A percentile compares a stretch with the other conserved stretches of the same genome.
These are phyloP conservation scores for Zaprionus capensis DNA, from an alignment of 1,140 invertebrate species.

Conservation along the genomic window DNA sequence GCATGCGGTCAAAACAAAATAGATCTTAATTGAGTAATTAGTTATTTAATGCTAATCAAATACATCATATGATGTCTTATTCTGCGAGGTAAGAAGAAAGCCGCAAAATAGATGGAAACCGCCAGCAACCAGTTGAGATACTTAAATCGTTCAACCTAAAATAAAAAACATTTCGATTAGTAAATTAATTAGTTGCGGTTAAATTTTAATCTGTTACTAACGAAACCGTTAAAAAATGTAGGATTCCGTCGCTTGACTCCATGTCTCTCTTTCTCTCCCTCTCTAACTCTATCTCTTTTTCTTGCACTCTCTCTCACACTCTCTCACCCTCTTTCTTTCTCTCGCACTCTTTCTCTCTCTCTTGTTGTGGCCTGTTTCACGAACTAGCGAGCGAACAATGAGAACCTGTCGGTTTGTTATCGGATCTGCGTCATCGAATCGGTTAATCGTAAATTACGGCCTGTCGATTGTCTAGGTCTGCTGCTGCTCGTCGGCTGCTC, in stretches of 20 bases:
- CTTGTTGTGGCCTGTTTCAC: background rate
- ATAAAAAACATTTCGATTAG: constrained; percentile 8
- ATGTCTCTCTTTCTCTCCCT: background rate
- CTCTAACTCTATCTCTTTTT: background rate
- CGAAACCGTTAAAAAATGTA: constrained; percentile 26
- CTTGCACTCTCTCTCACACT: background rate
- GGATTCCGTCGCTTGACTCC: constrained; percentile 56
- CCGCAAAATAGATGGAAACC: background rate
- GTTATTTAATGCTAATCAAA: constrained; percentile 38
- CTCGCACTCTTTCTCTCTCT: background rate
- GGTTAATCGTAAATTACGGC: constrained; percentile 6
- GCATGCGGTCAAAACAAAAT: constrained; percentile 20
- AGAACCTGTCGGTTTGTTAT: constrained; percentile 23
- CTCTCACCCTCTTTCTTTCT: background rate
- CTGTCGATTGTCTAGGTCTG: constrained; percentile 32
- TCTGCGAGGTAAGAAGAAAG: background rate
- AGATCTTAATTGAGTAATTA: constrained; percentile 40
- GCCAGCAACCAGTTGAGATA: constrained; percentile 41
- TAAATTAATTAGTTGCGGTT: constrained; percentile 51
- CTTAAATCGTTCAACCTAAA: constrained; percentile 5
- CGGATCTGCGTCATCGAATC: constrained; percentile 21
- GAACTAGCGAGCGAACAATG: background rate
- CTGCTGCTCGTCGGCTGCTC: constrained; percentile 1
- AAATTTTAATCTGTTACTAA: constrained; percentile 41
- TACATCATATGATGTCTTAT: constrained; percentile 33